Conservation (phyloP, 1,140 invertebrate genomes). For the Zaprionus africanus region DNA sequence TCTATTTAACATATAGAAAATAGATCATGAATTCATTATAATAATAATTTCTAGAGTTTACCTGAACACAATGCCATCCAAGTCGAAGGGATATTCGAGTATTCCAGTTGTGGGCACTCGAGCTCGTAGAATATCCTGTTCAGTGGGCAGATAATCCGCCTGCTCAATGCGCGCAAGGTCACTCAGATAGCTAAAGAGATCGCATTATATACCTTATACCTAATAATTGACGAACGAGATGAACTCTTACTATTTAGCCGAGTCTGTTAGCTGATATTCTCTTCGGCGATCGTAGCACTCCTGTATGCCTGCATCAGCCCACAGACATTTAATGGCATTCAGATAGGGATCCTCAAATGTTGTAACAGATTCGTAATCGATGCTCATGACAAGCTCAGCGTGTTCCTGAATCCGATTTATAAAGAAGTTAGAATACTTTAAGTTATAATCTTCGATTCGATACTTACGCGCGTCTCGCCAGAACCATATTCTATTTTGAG, state of each 20-base stretch:
- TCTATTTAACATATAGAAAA: slow-evolving; percentile 85
- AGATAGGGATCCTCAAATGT: slow-evolving; percentile 99
- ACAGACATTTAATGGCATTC: slow-evolving; percentile 97
- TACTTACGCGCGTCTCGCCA: slow-evolving; percentile 92
- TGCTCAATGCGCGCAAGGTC: slow-evolving; percentile 93
- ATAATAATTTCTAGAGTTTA: slow-evolving; percentile 84
- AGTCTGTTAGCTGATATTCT: slow-evolving; percentile 99
- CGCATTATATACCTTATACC: slow-evolving; percentile 86
- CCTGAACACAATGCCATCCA: slow-evolving; percentile 99
- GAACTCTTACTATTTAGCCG: slow-evolving; percentile 99
- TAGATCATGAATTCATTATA: not conserved
- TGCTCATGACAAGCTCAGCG: slow-evolving; percentile 96
- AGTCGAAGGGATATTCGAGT: slow-evolving; percentile 98
- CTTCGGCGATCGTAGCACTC: slow-evolving; percentile 99
- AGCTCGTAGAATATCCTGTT: slow-evolving; percentile 99
- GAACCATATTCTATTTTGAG: slow-evolving; percentile 98
- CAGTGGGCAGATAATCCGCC: slow-evolving; percentile 96
- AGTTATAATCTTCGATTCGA: not conserved
- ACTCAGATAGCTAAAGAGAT: slow-evolving; percentile 89
- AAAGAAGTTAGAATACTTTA: not conserved
- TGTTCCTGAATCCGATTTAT: slow-evolving; percentile 90
- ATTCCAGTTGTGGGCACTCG: slow-evolving; percentile 98
- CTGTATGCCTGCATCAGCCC: slow-evolving; percentile 98
- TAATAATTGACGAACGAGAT: not conserved
- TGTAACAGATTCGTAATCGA: slow-evolving; percentile 99